A percentile compares a stretch with the other conserved stretches of the same genome.
Conservation (phyloP, 2,797 vertebrate genomes). For the Pogoniulus pusillus region DNA sequence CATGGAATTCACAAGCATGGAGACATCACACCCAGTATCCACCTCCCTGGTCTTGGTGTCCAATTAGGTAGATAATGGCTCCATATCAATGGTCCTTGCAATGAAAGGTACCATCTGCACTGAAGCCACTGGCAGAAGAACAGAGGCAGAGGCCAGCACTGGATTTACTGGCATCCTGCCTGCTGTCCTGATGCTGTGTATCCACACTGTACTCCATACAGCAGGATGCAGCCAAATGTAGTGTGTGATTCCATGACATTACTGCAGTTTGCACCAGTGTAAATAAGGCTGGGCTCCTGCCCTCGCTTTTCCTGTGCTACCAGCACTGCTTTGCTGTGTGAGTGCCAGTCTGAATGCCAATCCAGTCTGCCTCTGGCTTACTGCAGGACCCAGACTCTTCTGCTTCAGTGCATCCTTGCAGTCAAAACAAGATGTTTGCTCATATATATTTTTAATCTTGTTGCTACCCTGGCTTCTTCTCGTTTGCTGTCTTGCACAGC, state of each 20-base stretch:
- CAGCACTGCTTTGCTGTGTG: background rate
- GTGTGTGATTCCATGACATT: background rate
- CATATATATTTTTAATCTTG: conserved; percentile 40
- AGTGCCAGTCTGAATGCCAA: background rate
- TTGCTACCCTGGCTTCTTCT: conserved; percentile 40
- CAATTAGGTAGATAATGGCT: background rate
- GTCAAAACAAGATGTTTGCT: conserved; percentile 1
- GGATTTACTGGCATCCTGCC: background rate
- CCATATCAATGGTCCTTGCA: background rate
- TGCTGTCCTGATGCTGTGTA: background rate
- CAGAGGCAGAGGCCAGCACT: background rate
- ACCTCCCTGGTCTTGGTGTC: background rate
- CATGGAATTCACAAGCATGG: background rate
- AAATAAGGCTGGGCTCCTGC: background rate
- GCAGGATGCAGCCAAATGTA: background rate
- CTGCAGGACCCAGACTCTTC: background rate
- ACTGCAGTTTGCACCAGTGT: background rate
- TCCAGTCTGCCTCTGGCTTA: conserved; percentile 5
- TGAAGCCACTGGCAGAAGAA: background rate
- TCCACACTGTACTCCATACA: background rate
- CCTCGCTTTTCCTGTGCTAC: background rate
- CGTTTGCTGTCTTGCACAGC: background rate
- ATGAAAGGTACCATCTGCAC: background rate
- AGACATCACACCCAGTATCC: background rate
- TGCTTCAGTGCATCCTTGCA: conserved; percentile 2